Conservation (phyloP, 2,888 invertebrate genomes). For the Watsonalla cultraria region DNA sequence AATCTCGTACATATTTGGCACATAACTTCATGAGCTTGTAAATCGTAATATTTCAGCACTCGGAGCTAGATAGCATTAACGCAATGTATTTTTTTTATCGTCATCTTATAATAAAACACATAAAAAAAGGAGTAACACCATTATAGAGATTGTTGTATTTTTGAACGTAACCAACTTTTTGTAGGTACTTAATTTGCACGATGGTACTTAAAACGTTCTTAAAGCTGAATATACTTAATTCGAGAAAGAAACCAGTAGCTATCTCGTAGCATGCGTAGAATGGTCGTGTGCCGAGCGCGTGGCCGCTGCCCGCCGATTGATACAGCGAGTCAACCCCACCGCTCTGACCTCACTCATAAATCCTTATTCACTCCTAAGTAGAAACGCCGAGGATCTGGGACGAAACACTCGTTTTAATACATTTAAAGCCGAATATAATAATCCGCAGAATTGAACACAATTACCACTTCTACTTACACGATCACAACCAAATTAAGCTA, state of each 20-base stretch:
- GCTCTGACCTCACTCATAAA: conserved; percentile 74
- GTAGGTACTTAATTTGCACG: too few relatives aligned
- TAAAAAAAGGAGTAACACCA: too few relatives aligned
- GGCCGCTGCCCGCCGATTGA: conserved; percentile 39
- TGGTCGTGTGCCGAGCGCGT: conserved; percentile 57
- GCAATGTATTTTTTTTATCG: too few relatives aligned
- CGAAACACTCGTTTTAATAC: conserved; percentile 36
- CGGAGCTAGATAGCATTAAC: too few relatives aligned
- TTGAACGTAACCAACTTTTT: too few relatives aligned
- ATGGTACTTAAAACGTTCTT: too few relatives aligned
- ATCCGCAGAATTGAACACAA: conserved; percentile 11
- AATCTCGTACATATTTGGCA: conserved; percentile 11
- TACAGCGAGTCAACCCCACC: conserved; percentile 56
- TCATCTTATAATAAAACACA: too few relatives aligned
- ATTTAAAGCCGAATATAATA: conserved; percentile 34
- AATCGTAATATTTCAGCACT: too few relatives aligned
- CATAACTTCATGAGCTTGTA: too few relatives aligned
- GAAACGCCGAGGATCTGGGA: conserved; percentile 54
- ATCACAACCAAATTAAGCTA: too few relatives aligned
- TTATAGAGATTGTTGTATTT: too few relatives aligned
- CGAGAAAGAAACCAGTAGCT: not conserved
- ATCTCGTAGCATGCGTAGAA: conserved; percentile 4
- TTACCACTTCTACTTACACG: not conserved
- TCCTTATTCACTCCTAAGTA: conserved; percentile 66
- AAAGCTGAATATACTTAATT: not conserved